Evolutionary conservation across 1,140 invertebrate genomes (phyloP).

Genomic region (Drosophila paulistorum): DNA sequence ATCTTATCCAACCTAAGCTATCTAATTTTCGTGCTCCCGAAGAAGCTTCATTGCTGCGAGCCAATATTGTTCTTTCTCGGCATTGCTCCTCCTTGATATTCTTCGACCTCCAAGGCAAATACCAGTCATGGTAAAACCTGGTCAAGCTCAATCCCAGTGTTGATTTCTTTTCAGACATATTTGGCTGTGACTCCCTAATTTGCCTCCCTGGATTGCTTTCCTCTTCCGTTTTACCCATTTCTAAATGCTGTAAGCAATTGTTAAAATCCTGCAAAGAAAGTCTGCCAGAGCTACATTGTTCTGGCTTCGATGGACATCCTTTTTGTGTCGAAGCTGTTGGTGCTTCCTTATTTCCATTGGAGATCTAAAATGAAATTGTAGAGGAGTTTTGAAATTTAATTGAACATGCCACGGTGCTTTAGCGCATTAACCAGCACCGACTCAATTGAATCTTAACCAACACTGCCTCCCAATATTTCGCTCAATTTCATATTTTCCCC

Average conservation of each 20-base stretch:
- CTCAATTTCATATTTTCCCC: no score
- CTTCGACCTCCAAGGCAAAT: conserved; percentile 39
- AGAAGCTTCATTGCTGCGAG: not conserved
- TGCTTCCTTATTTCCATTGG: not conserved
- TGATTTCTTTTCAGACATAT: conserved; percentile 34
- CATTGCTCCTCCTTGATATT: not conserved
- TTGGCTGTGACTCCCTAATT: no score
- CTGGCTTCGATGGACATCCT: not conserved
- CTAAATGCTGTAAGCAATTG: conserved; percentile 57
- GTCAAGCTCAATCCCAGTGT: conserved; percentile 32
- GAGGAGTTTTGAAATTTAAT: no score
- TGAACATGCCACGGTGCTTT: no score
- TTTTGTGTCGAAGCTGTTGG: not conserved
- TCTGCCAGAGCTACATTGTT: conserved; percentile 1
- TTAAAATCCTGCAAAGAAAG: conserved; percentile 53
- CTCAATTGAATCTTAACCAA: no score
- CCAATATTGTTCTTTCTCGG: not conserved
- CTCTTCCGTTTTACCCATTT: not conserved
- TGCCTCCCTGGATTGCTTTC: not conserved
- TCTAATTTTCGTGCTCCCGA: conserved; percentile 17
- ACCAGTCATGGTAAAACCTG: conserved; percentile 62
- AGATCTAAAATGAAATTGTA: not conserved
- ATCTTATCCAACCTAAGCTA: conserved; percentile 15
- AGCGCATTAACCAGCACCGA: no score
- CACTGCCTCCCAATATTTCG: no score